Conservation (phyloP, 1,140 invertebrate genomes). For the Marisa cornuarietis region DNA sequence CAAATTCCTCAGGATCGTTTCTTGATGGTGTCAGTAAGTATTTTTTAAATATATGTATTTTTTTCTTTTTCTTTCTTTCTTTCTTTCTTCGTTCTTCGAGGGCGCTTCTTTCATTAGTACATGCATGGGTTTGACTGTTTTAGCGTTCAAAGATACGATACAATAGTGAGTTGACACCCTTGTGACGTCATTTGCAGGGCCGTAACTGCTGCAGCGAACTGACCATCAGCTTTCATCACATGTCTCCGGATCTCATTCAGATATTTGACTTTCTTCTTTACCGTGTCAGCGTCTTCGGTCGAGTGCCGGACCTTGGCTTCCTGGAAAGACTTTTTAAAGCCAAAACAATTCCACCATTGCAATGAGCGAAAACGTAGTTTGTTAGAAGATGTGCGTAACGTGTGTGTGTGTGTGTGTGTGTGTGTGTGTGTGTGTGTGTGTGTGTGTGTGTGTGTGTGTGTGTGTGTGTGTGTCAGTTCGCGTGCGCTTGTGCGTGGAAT, state of each 20-base stretch:
- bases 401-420: too few relatives aligned
- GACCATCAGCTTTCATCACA: slow-evolving; percentile 37
- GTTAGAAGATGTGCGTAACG: too few relatives aligned
- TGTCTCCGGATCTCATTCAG: slow-evolving; percentile 18
- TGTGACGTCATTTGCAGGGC: slow-evolving; percentile 21
- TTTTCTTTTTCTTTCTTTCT: too few relatives aligned
- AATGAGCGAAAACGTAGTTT: neutral
- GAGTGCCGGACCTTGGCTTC: neutral
- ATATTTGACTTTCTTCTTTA: slow-evolving; percentile 35
- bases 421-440: too few relatives aligned
- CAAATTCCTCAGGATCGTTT: slow-evolving; percentile 12
- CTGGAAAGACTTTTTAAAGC: slow-evolving; percentile 5
- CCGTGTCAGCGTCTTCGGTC: slow-evolving; percentile 25
- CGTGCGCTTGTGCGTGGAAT: too few relatives aligned
- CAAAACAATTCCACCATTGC: neutral
- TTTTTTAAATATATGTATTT: too few relatives aligned
- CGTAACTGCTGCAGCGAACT: slow-evolving; percentile 29
- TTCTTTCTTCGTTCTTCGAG: too few relatives aligned
- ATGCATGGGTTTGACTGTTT: neutral
- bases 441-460: too few relatives aligned
- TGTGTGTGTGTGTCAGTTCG: too few relatives aligned
- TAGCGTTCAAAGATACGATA: neutral
- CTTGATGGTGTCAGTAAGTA: slow-evolving; percentile 7
- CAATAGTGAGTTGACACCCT: neutral
- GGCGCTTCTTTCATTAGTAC: too few relatives aligned